Percentiles rank a stretch among this genome's conserved stretches.
These are phyloP conservation scores for Crypturellus undulatus DNA, from an alignment of 2,113 vertebrate species.

Conservation along the genomic window DNA sequence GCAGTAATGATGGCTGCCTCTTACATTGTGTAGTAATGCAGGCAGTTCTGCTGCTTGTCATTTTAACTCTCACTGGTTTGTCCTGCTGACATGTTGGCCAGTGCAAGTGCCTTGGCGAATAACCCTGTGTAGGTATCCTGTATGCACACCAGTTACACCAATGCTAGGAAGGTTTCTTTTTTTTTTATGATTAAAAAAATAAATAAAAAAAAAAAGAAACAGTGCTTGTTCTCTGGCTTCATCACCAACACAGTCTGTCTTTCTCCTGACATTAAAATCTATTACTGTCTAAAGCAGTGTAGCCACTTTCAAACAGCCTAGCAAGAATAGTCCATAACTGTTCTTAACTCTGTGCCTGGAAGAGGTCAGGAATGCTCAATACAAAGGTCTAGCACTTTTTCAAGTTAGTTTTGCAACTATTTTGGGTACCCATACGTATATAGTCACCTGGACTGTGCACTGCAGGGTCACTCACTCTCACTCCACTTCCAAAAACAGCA, in stretches of 20 bases:
- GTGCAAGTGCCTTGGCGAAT: background rate
- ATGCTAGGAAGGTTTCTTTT: background rate
- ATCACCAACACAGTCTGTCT: background rate
- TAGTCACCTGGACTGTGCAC: background rate
- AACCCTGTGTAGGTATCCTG: background rate
- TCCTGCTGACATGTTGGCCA: background rate
- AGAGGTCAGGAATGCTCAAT: background rate
- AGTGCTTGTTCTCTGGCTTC: background rate
- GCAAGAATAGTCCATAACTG: background rate
- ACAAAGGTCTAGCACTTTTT: background rate
- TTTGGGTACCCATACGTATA: background rate
- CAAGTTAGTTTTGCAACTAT: background rate
- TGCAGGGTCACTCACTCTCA: rapidly evolving
- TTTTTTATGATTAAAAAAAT: no score
- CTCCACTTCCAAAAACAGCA: background rate
- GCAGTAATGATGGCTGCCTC: background rate
- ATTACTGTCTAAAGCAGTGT: background rate
- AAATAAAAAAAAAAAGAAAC: no score
- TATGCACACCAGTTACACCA: background rate
- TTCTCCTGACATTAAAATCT: background rate
- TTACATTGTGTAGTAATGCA: background rate
- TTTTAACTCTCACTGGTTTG: background rate
- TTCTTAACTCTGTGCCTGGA: background rate
- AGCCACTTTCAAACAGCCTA: background rate
- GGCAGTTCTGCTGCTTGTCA: background rate